Evolutionary conservation across 2,113 vertebrate genomes (phyloP), one percentile per base, ranked within the genome.

Genomic region (Rhinolophus ferrumequinum): DNA sequence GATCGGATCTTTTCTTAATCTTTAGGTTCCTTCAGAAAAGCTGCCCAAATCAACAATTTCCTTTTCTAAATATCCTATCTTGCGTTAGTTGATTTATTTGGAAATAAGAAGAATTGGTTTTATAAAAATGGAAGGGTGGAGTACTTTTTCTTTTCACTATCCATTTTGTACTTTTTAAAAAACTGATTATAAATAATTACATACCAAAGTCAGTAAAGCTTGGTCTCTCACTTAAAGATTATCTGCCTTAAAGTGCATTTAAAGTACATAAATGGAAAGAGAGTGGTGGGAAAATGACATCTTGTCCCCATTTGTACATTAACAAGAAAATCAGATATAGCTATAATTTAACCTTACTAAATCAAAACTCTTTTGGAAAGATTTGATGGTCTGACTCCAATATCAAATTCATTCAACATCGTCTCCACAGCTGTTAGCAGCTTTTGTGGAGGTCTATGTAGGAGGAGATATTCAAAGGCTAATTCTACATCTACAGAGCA

Each of bases 261-360:
- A 92, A 93, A 77, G 75, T 86, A 73, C 16, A 11, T 77, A 96
- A 95, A 89, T 88, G 88, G 82, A 96, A 95, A 80, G 52, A 96
- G n/a, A 95, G 19, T 84, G 69, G 30, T 96, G 88, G 86, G 86
- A 90, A 97, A 97, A 92, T 90, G 93, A 88, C 89, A 93, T 95
- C 22, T 83, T 95, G 82, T 92, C 73, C 83, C 47, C 67, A 94
- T 88, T 97, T 97, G 83, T 93, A 93, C 60, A 38, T 95, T 92
- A 96, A 87, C 62, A 82, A 95, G 93, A 96, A 96, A 95, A 93
- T 92, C 93, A 94, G 67, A 88, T 95, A 92, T 18, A 93, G 44
- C 95, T 93, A 47, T 86, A 92, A 95, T 87, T 96, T 93, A 97
- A 80, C 70, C 54, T 96, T 95, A 96, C 83, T 97, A 94, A 92